Conservation (phyloP, 2,797 vertebrate species). For the Cryptoprocta ferox region DNA sequence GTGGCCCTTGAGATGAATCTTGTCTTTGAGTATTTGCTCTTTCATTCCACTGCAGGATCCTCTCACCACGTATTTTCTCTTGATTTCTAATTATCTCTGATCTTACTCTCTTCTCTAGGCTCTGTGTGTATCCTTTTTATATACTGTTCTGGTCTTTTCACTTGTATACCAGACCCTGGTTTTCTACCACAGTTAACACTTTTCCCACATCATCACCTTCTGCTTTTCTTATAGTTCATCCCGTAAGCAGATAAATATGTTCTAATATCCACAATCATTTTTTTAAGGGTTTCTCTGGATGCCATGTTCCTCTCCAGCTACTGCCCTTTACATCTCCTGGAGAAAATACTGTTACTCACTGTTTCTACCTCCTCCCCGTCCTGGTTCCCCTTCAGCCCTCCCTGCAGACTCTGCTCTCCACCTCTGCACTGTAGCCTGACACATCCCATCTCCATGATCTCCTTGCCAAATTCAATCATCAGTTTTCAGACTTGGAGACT, state of each 20-base stretch:
- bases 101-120: background rate
- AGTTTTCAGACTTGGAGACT: background rate
- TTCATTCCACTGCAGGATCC: background rate
- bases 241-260: background rate
- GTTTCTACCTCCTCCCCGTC: background rate
- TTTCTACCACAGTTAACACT: background rate
- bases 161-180: background rate
- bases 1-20: background rate
- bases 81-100: background rate
- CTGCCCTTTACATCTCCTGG: background rate
- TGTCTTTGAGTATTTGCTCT: background rate
- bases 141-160: background rate
- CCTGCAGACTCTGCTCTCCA: no score
- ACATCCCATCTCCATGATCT: background rate
- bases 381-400: background rate
- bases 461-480: background rate
- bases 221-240: background rate
- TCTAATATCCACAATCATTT: background rate
- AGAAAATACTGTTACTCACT: background rate
- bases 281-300: background rate
- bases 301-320: background rate
- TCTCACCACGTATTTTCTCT: background rate
- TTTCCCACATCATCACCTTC: background rate
- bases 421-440: background rate
- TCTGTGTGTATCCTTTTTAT: background rate